A percentile compares a stretch with the other conserved stretches of the same genome.
These are phyloP conservation scores for Xanthia icteritia DNA, from an alignment of 2,888 invertebrate genomes.

Conservation along the genomic window DNA sequence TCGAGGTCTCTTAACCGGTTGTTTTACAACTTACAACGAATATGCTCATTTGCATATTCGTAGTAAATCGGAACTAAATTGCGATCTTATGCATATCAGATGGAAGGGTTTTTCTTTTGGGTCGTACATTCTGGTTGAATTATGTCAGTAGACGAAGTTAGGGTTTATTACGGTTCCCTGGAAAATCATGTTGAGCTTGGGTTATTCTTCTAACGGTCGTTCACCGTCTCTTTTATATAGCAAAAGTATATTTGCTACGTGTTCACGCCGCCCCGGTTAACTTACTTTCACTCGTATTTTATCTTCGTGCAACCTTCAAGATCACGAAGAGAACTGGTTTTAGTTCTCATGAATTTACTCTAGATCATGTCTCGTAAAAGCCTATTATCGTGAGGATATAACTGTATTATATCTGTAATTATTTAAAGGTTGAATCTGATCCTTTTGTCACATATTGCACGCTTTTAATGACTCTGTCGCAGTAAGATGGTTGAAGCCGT, in stretches of 20 bases:
- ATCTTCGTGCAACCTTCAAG: conserved; percentile 73
- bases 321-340: conserved; percentile 74
- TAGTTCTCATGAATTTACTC: conserved; percentile 62
- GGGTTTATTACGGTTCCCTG: conserved; percentile 59
- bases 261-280: conserved; percentile 62
- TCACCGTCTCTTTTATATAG: conserved; percentile 59
- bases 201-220: conserved; percentile 59
- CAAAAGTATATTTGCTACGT: conserved; percentile 62
- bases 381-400: conserved; percentile 22
- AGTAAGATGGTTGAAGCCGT: too few relatives aligned
- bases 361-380: conserved; percentile 63
- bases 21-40: conserved; percentile 32
- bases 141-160: conserved; percentile 42
- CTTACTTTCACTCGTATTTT: conserved; percentile 76
- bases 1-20: conserved; percentile 42
- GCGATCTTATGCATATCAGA: conserved; percentile 45
- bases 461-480: neutral
- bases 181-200: conserved; percentile 60
- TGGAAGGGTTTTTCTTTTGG: conserved; percentile 31
- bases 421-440: neutral
- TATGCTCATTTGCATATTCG: conserved; percentile 39
- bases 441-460: neutral
- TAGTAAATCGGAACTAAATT: conserved; percentile 45
- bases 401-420: conserved; percentile 8
- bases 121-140: conserved; percentile 35